Conservation (phyloP, 2,113 vertebrate species). For the Reinhardtius hippoglossoides region DNA sequence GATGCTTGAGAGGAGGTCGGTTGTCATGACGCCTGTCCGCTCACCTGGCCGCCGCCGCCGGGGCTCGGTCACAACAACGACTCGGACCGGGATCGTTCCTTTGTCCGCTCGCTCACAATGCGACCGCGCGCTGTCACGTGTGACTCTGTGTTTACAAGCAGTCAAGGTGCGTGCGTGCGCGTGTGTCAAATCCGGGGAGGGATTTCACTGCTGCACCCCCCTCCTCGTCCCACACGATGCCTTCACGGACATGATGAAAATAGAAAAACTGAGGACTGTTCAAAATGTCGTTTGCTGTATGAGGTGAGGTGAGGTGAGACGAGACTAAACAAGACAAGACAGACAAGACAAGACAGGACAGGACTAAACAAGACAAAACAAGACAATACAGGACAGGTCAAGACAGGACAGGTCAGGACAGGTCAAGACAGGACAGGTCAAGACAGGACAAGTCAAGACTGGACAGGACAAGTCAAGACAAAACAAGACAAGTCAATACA, state of each 20-base stretch:
- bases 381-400: no score
- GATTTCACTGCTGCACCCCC: slow-evolving; percentile 47
- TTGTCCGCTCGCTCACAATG: slow-evolving; percentile 80
- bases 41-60: slow-evolving; percentile 40
- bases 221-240: not conserved
- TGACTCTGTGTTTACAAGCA: slow-evolving; percentile 92
- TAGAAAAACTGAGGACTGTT: fast-evolving
- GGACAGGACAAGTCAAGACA: no score
- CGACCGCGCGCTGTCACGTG: slow-evolving; percentile 82
- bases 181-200: slow-evolving; percentile 73
- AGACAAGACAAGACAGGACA: no score
- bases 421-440: no score
- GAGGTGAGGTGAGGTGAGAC: no score
- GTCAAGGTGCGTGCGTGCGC: slow-evolving; percentile 61
- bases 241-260: not conserved
- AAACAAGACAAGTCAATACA: no score
- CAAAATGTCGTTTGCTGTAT: not conserved
- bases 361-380: no score
- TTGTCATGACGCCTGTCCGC: slow-evolving; percentile 66
- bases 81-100: slow-evolving; percentile 42
- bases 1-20: not conserved
- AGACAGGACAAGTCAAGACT: no score
- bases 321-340: no score
- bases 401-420: no score
- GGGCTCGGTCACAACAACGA: not conserved